Evolutionary conservation across 1,140 invertebrate genomes (phyloP).

Genomic region (Pogonus chalceus): DNA sequence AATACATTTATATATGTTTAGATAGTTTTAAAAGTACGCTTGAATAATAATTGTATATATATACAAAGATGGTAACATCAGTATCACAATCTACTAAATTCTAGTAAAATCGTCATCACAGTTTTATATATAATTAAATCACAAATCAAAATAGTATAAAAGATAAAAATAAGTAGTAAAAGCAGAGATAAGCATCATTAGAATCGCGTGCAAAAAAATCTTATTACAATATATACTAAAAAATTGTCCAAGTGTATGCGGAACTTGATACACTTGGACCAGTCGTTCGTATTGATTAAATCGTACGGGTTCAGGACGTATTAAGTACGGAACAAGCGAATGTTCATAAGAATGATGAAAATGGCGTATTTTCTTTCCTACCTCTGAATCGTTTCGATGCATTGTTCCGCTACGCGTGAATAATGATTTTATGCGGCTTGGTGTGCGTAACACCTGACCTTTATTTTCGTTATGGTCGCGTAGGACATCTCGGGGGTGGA

Average conservation of each 20-base stretch:
- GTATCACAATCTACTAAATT: no score
- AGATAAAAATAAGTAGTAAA: background rate
- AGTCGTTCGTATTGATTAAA: background rate
- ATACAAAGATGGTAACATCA: no score
- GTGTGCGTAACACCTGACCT: conserved; percentile 10
- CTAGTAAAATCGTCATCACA: no score
- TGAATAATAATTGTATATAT: no score
- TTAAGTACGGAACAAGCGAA: background rate
- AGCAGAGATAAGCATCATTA: background rate
- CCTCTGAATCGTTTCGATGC: conserved; percentile 16
- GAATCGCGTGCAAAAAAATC: background rate
- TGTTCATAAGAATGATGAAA: background rate
- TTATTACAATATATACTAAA: background rate
- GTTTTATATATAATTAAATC: background rate
- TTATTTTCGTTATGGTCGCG: conserved; percentile 26
- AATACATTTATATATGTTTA: no score
- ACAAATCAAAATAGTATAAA: background rate
- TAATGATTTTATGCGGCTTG: conserved; percentile 18
- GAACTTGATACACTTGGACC: background rate
- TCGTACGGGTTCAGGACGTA: background rate
- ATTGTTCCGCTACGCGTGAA: conserved; percentile 17
- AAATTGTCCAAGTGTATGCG: background rate
- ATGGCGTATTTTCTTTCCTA: background rate
- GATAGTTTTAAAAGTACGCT: no score
- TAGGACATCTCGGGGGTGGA: conserved; percentile 23